A percentile compares a stretch with the other conserved stretches of the same genome.
These are phyloP conservation scores for Axea sp. DNA, from an alignment of 2,888 invertebrate species.

Conservation along the genomic window DNA sequence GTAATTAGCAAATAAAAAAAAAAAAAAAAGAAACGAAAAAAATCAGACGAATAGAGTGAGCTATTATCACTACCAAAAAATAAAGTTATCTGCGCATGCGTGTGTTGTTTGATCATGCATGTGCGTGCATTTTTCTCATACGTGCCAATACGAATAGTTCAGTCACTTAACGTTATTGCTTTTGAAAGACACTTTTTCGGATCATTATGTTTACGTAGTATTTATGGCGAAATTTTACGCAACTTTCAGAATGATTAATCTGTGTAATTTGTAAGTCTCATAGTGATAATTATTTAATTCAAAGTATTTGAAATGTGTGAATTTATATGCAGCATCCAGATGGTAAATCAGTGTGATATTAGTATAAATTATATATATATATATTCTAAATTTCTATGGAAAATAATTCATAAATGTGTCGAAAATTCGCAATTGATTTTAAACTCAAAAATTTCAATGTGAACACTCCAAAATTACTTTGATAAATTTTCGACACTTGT, in stretches of 20 bases:
- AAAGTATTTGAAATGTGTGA: too few species aligned
- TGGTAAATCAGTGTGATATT: too few species aligned
- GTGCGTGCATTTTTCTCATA: constrained; percentile 48
- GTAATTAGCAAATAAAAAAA: constrained; percentile 10
- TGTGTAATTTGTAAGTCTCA: constrained; percentile 42
- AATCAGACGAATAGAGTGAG: constrained; percentile 6
- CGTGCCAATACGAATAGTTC: constrained; percentile 30
- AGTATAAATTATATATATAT: too few species aligned
- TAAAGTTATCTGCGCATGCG: constrained; percentile 41
- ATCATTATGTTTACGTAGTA: constrained; percentile 20
- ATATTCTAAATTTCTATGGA: too few species aligned
- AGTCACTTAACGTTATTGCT: constrained; percentile 27
- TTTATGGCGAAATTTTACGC: constrained; percentile 40
- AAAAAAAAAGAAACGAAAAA: constrained; percentile 17
- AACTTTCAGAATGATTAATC: constrained; percentile 29
- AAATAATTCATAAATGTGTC: too few species aligned
- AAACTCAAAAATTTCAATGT: too few species aligned
- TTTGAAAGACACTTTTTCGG: constrained; percentile 1
- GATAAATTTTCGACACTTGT: too few species aligned
- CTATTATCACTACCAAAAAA: constrained; percentile 17
- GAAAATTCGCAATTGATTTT: too few species aligned
- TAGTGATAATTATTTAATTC: background rate
- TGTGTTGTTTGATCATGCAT: constrained; percentile 35
- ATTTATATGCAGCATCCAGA: too few species aligned
- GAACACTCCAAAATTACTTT: too few species aligned